These are phyloP conservation scores for Dendrolimus pini DNA, from an alignment of 2,888 invertebrate genomes.

Conservation along the genomic window DNA sequence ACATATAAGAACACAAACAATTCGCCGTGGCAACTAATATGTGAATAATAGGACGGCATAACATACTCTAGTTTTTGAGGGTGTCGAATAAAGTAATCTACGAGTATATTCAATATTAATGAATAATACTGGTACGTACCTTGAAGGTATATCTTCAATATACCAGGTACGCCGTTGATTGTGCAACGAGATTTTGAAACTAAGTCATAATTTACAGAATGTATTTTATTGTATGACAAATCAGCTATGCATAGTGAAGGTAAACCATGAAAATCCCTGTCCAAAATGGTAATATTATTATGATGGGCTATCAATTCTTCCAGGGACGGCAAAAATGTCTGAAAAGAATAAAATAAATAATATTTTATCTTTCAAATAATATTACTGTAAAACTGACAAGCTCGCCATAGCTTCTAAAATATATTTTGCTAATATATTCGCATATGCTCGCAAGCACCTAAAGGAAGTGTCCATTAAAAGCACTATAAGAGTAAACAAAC, in stretches of 20 bases:
- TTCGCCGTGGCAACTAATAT: too few relatives aligned
- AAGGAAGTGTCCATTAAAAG: constrained; percentile 13
- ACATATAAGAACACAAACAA: too few relatives aligned
- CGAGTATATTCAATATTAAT: constrained; percentile 4
- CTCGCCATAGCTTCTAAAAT: constrained; percentile 3
- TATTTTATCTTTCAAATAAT: background rate
- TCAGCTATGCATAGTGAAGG: constrained; percentile 89
- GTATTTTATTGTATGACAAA: constrained; percentile 85
- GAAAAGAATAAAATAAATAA: constrained; percentile 32
- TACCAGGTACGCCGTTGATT: constrained; percentile 86
- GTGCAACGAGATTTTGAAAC: constrained; percentile 88
- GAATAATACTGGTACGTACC: constrained; percentile 71
- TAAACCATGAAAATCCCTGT: constrained; percentile 88
- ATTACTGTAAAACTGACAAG: background rate
- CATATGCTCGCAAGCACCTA: constrained; percentile 23
- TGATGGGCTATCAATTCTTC: constrained; percentile 86
- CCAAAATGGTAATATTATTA: constrained; percentile 84
- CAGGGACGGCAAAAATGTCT: constrained; percentile 87
- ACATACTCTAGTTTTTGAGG: too few relatives aligned
- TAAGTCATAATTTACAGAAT: constrained; percentile 82
- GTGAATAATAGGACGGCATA: too few relatives aligned
- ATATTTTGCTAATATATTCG: constrained; percentile 12
- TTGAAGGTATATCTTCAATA: constrained; percentile 86
- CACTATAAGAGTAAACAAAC: constrained; percentile 53
- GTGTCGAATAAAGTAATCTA: background rate